Evolutionary conservation across 2,113 vertebrate genomes (phyloP), one percentile per base, ranked within the genome.

Genomic region (Pseudois nayaur): DNA sequence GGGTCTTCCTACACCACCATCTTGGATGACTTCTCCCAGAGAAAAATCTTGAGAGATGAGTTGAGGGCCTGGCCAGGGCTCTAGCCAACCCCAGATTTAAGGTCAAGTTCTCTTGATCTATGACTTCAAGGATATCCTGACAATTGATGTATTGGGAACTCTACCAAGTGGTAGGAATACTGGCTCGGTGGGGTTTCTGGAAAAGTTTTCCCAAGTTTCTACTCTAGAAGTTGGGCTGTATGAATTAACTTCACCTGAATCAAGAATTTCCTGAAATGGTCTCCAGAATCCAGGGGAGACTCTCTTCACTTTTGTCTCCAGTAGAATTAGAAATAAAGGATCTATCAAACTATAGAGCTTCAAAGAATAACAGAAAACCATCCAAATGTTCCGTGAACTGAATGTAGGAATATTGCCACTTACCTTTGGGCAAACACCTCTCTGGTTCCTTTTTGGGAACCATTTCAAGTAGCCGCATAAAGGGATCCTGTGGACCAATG

Each of bases 401-500:
- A 40, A 59, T 45, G 64, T 15, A 67, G 48, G 98, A 89, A 95
- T 76, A 57, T 67, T 91, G 25, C 29, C 36, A 97, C 97, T 99
- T 98, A 99, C 99, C 97, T 98, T 99, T 98, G 67, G 98, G 98
- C 94, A 99, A 99, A 93, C 99, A 99, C 76, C 99, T 99, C 1
- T 99, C 99, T 3, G 99, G 99, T 19, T 99, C 98, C 97, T 99
- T 98, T 19, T 99, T 97, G 8, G 98, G 98, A 82, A 96, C 89
- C 84, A 98, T 57, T 17, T 98, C 98, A 0, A 91, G 97, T 4
- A 97, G n/a, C 11, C 93, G 33, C 6, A 99, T 98, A 74, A 98
- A 98, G 33, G 98, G 95, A 95, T 96, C 98, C 89, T 98, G 98
- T 57, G 99, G 98, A 92, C 99, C 99, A 96, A 99, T 98, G 0